phyloP scores from a whole-genome alignment of 2,888 invertebrate species.

The Acrobeloides nanus region DNA sequence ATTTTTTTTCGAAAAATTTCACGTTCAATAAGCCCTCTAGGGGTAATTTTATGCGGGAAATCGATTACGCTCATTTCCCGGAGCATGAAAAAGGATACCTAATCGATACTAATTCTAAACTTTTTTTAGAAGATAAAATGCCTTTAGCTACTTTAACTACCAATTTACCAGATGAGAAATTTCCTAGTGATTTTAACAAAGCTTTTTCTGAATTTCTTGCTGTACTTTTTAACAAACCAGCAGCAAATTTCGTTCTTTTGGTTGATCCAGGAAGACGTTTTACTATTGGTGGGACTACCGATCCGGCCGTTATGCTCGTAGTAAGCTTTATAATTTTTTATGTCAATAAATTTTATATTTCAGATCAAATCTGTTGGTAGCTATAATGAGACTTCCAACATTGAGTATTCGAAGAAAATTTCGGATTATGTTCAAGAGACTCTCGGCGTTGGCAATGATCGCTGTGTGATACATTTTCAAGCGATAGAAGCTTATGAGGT shows the following conservation, averaged over 20 bases:
- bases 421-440: constrained; percentile 4
- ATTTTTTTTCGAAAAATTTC: too few species aligned
- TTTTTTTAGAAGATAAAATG: too few species aligned
- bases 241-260: constrained; percentile 1
- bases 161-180: constrained; percentile 6
- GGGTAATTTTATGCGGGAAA: too few species aligned
- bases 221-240: constrained; percentile 3
- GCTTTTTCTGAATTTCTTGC: constrained; percentile 6
- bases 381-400: constrained; percentile 4
- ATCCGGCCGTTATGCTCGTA: constrained; percentile 3
- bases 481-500: constrained; percentile 8
- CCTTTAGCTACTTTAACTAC: constrained; percentile 9
- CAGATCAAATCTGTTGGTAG: constrained; percentile 11
- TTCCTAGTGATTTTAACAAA: constrained; percentile 2
- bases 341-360: not conserved
- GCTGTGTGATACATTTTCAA: constrained; percentile 10
- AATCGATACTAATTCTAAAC: too few species aligned
- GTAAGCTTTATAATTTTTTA: too few species aligned
- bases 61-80: too few species aligned
- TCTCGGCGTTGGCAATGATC: constrained; percentile 4
- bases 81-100: too few species aligned
- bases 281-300: not conserved
- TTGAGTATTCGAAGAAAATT: constrained; percentile 7
- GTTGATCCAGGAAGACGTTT: constrained; percentile 4
- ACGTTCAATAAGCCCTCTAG: too few species aligned